These are phyloP conservation scores for Crocidura indochinensis DNA, from an alignment of 2,797 vertebrate species.

Conservation along the genomic window DNA sequence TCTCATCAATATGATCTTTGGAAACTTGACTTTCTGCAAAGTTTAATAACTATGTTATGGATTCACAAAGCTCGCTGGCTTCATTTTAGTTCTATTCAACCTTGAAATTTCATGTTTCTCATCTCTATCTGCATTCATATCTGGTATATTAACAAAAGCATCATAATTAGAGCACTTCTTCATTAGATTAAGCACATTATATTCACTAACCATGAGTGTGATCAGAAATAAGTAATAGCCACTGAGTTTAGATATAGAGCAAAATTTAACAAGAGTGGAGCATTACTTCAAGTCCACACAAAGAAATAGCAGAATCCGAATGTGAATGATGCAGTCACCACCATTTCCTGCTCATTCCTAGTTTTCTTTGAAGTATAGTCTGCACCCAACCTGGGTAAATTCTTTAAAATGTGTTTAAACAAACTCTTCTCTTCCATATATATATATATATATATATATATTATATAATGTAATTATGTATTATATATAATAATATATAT, in stretches of 20 bases:
- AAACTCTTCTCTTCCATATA: neutral
- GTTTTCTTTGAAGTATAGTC: slow-evolving; percentile 6
- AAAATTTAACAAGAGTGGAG: neutral
- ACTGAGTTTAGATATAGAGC: neutral
- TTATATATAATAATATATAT: too few relatives aligned
- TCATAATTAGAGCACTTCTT: neutral
- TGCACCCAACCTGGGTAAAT: neutral
- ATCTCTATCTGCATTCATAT: neutral
- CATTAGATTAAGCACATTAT: neutral
- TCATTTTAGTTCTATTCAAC: slow-evolving; percentile 17
- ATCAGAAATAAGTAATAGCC: neutral
- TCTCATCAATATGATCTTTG: neutral
- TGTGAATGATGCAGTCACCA: neutral
- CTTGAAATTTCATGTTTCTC: neutral
- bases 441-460: too few relatives aligned
- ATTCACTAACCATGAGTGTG: neutral
- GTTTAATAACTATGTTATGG: slow-evolving; percentile 10
- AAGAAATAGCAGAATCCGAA: neutral
- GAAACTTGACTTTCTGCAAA: neutral
- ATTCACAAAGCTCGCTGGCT: neutral
- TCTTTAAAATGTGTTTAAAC: neutral
- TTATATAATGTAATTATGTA: too few relatives aligned
- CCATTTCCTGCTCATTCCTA: neutral
- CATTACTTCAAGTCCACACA: neutral
- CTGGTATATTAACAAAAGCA: neutral